Percentiles rank a stretch among this genome's conserved stretches.
Conservation (phyloP, 2,888 invertebrate genomes). For the Synergus umbraculus region DNA sequence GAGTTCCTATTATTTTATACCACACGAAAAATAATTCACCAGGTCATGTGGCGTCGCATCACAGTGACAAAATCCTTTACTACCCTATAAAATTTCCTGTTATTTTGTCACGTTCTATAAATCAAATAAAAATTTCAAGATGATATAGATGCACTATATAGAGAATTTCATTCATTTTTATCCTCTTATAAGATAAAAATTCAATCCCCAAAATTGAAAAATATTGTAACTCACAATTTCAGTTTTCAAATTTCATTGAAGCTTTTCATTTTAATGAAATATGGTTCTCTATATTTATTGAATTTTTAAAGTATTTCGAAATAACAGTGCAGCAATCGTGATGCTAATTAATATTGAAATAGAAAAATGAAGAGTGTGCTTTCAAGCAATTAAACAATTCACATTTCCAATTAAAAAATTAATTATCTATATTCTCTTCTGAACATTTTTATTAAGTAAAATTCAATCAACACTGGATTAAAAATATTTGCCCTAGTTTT, state of each 20-base stretch:
- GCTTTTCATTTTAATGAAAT: too few relatives aligned
- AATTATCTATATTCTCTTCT: too few relatives aligned
- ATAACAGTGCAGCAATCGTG: too few relatives aligned
- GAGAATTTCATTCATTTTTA: neutral
- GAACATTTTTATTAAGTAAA: too few relatives aligned
- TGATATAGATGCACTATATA: too few relatives aligned
- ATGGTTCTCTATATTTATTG: too few relatives aligned
- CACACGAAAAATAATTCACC: too few relatives aligned
- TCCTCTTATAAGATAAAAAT: neutral
- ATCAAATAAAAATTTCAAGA: neutral
- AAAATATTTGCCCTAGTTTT: neutral
- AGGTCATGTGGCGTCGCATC: too few relatives aligned
- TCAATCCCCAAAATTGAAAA: neutral
- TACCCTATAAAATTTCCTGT: neutral
- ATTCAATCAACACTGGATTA: neutral
- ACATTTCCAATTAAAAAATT: neutral
- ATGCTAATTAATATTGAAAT: neutral
- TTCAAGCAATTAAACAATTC: neutral
- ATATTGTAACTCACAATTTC: neutral
- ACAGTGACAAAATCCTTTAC: neutral
- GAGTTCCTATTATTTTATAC: neutral
- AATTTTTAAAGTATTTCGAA: too few relatives aligned
- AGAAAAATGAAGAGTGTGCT: neutral
- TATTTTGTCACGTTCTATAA: neutral
- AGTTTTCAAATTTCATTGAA: too few relatives aligned